phyloP scores from a whole-genome alignment of 2,888 invertebrate genomes.

The Rhimphoctona megacephalus region DNA sequence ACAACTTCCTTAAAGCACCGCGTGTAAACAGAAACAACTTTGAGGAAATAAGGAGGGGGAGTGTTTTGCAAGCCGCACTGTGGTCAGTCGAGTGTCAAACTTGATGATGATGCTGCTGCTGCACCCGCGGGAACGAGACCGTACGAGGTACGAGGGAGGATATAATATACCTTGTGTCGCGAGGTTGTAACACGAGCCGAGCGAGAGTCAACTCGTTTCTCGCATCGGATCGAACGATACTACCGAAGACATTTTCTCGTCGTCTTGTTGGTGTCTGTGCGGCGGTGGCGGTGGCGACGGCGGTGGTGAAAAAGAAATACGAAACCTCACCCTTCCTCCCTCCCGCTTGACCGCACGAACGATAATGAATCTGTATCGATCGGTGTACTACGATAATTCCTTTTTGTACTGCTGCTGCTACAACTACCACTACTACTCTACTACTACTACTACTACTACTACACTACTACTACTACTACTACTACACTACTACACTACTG shows the following conservation, averaged over 20 bases:
- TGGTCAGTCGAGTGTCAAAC: neutral
- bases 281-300: neutral
- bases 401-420: neutral
- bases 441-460: neutral
- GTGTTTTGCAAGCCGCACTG: constrained; percentile 4
- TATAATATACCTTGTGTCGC: neutral
- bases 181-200: neutral
- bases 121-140: neutral
- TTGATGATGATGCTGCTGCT: neutral
- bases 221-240: constrained; percentile 1
- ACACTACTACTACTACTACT: no score
- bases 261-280: neutral
- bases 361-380: constrained; percentile 19
- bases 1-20: neutral
- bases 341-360: neutral
- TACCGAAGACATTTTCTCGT: neutral
- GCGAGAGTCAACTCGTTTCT: neutral
- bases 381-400: neutral
- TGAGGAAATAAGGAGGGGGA: neutral
- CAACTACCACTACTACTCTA: neutral
- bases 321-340: neutral
- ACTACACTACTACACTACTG: no score
- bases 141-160: neutral
- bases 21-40: neutral
- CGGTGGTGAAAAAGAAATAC: neutral